These are phyloP conservation scores for Eupristina koningsbergeri DNA, from an alignment of 1,140 invertebrate genomes.

Conservation along the genomic window DNA sequence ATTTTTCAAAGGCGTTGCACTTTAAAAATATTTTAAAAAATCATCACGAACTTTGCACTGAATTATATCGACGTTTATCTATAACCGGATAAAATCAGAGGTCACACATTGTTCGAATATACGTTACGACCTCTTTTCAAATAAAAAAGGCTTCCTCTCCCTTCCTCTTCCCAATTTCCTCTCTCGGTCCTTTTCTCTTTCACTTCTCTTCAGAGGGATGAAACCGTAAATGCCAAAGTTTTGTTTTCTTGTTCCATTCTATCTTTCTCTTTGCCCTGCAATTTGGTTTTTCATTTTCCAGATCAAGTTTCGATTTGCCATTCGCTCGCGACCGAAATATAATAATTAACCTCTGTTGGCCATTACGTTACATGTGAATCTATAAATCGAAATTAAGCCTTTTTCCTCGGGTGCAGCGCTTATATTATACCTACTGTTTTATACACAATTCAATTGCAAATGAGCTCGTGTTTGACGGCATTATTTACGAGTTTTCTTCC, in stretches of 20 bases:
- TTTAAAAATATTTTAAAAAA: neutral
- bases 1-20: neutral
- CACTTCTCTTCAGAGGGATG: neutral
- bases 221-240: conserved; percentile 16
- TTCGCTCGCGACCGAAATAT: conserved; percentile 26
- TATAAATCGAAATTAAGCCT: conserved; percentile 50
- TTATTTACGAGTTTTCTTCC: neutral
- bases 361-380: conserved; percentile 41
- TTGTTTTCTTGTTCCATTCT: neutral
- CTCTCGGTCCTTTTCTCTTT: neutral
- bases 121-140: neutral
- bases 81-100: neutral
- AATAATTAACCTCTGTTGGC: conserved; percentile 46
- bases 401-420: conserved; percentile 23
- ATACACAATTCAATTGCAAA: conserved; percentile 23
- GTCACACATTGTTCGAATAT: neutral
- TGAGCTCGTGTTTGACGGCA: conserved; percentile 8
- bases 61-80: neutral
- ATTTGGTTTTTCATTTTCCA: conserved; percentile 41
- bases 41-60: no score
- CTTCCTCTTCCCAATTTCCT: neutral
- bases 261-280: neutral
- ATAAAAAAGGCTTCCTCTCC: conserved; percentile 8
- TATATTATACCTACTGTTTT: neutral
- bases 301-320: conserved; percentile 45